These are phyloP conservation scores for Alexandromys fortis DNA, from an alignment of 2,113 vertebrate genomes.

Conservation along the genomic window DNA sequence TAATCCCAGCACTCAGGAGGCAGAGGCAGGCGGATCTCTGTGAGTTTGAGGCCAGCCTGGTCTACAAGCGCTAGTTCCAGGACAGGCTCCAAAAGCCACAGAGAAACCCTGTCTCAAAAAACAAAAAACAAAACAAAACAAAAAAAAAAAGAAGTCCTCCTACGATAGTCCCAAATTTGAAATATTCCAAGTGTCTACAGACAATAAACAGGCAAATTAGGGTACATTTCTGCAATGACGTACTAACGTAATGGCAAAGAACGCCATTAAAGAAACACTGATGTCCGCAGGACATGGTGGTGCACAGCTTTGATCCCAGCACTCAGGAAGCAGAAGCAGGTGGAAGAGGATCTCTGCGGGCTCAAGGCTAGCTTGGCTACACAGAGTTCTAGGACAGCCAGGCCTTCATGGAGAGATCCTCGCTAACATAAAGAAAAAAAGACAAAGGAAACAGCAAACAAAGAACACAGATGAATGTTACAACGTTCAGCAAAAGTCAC, in stretches of 20 bases:
- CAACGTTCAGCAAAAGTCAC: background rate
- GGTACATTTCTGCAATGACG: background rate
- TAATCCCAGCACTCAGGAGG: too few species aligned
- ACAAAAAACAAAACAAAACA: too few species aligned
- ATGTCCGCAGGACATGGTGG: background rate
- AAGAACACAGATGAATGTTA: background rate
- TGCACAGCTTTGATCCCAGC: too few species aligned
- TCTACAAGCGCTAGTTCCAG: too few species aligned
- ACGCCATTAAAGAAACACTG: background rate
- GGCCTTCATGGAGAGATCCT: background rate
- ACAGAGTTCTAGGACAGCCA: background rate
- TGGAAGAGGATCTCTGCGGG: background rate
- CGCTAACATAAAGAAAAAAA: background rate
- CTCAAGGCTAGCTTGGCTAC: background rate
- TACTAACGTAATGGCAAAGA: background rate
- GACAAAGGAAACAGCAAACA: background rate
- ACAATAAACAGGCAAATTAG: background rate
- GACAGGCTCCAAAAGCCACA: too few species aligned
- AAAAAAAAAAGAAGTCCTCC: background rate
- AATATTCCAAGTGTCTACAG: background rate
- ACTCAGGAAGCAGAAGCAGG: background rate
- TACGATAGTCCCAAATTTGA: background rate
- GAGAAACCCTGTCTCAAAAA: too few species aligned
- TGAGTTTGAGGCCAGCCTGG: too few species aligned
- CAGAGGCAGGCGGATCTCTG: too few species aligned